Base-by-base conservation (phyloP, 2,113 vertebrate species). In the Bambusicola thoracicus region DNA sequence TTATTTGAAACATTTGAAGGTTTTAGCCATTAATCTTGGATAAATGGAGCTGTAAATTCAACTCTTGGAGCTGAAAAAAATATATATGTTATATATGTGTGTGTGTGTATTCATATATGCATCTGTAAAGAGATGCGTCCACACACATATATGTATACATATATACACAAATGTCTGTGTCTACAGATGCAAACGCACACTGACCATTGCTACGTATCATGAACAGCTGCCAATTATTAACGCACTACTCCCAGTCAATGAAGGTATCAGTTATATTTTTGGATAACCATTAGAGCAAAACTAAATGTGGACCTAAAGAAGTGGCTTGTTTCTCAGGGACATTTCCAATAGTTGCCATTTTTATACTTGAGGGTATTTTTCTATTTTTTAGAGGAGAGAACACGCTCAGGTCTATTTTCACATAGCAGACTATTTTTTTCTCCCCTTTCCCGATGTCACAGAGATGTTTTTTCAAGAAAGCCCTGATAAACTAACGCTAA, bases 1-100 rank as follows among this genome's bases (percentile, higher is more conserved):
- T 97, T 97, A 97, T 97, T 97, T 97, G 95, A 98, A 97, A 97
- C 92, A 97, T 95, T 96, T 68, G 87, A 98, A 96, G 95, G 92
- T 97, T 98, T 95, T 94, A 83, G 46, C 95, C 95, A 95, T 96
- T 96, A 97, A 95, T 96, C 93, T 97, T 89, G 79, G 92, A 97
- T 97, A 97, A 97, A 97, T 15, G 84, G 96, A 96, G 90, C 94
- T 94, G 92, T 83, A 97, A 96, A 96, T 97, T 95, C 88, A 97
- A 65, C 81, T 90, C 90, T 74, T 34, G 6, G 49, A 70, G 68
- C 9, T 59, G 56, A 61, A 86, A 90, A 67, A 87, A 49, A 40
- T 5, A 32, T 66, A 2, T 14, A 11, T 40, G 38, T 40, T 40
- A 29, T 12, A 27, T 3, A 13, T n/a, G 21, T 48, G 29, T 29